Evolutionary conservation across 2,888 invertebrate genomes (phyloP), one percentile per base, ranked within the genome.

Genomic region (Calliphora vomitoria): DNA sequence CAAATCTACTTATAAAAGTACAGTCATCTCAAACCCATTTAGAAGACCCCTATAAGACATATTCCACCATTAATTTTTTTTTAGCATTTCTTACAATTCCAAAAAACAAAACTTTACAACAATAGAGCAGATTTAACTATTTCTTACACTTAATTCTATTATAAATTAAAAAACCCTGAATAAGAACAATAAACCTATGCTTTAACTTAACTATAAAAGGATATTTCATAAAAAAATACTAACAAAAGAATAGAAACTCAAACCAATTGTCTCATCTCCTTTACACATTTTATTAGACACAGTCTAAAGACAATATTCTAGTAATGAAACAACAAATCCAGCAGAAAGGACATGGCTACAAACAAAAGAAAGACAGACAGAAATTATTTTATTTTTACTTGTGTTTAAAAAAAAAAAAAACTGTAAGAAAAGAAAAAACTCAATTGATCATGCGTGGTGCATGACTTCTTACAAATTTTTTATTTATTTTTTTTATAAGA

Each of bases 401-500:
- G 81, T 53, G 72, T 72, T 81, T n/a, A n/a, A n/a, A n/a, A n/a
- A 31, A 72, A 64, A 38, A 60, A 79, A 55, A 13, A 18, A 25
- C 25, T 71, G 2, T 55, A 53, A 47, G 47, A 78, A 55, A 64
- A 44, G 25, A 69, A 50, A 82, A 85, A 85, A 74, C 44, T 66
- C 78, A 88, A 87, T 87, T 84, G 88, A 89, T 88, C 87, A 87
- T 89, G 88, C 86, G 88, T 88, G 72, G 88, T 87, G 78, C 80
- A 83, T 85, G 78, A 85, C 83, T 84, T 60, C 25, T 84, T 55
- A 69, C 6, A 62, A 35, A 35, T 35, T 4, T 31, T 4, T 3
- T 3, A 76, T 81, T 50, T 25, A 25, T 25, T 66, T 69, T 41
- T 71, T 44, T 35, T 11, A 47, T 35, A 35, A 35, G 35, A 35